Base-by-base conservation (phyloP, 2,888 invertebrate genomes). In the Eumerus sabulonum region DNA sequence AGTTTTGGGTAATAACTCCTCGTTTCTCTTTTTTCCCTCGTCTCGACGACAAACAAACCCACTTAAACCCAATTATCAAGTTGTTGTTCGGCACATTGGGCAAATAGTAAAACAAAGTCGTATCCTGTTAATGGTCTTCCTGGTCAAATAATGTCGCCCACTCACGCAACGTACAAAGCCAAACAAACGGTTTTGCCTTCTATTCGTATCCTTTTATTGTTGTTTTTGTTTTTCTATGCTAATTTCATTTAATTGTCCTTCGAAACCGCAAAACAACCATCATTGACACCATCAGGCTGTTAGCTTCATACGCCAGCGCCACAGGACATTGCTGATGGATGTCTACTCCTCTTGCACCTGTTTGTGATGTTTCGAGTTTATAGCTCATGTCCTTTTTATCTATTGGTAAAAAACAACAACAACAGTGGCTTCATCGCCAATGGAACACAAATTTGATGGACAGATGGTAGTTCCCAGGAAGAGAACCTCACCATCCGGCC, bases 71-170 rank as follows among this genome's bases (percentile, higher is more conserved):
- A 67, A 62, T 62, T 72, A 72, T 67, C 76, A 77, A 71, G 72
- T 67, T 72, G 72, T 67, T 72, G 57, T 77, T 66, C 50, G 66
- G 35, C 48, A 66, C 56, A 57, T 62, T 76, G 66, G n/a, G 57
- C 62, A 77, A 79, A 79, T 79, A 73, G 54, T 53, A 70, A 64
- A 68, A 73, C 73, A 60, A 67, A 74, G 60, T 67, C 62, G 50
- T 59, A 38, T 74, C 48, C 63, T 53, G 64, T 59, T 73, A 73
- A 73, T 79, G 59, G 68, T 9, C 38, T 73, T 50, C 18, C 19
- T 17, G 59, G 54, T 54, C 67, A 76, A 53, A 67, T 72, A 72
- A 66, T 18, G 40, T 14, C 42, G 17, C 13, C 27, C 35, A 1
- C 11, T 18, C 67, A 71, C 72, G 56, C 66, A 60, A 59, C 36